Evolutionary conservation across 2,797 vertebrate species (phyloP).

Genomic region (Hippoglossus hippoglossus): DNA sequence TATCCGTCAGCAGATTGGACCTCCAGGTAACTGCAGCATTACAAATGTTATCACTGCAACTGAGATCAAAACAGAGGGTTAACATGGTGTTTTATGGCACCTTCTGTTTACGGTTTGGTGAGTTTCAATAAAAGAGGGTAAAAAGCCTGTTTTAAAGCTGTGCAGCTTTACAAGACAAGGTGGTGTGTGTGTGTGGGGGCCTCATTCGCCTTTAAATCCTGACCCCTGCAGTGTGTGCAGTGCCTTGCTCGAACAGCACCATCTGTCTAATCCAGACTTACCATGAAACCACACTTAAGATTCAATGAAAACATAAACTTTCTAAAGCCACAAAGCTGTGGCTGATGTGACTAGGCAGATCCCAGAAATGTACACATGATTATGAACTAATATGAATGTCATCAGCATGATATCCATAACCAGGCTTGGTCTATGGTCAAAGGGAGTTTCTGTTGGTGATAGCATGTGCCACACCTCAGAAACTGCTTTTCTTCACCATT

Average conservation of each 20-base stretch:
- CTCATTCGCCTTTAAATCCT: conserved; percentile 62
- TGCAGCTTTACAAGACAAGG: conserved; percentile 14
- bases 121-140: conserved; percentile 14
- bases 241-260: conserved; percentile 32
- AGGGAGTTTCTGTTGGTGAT: conserved; percentile 42
- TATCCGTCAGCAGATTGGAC: conserved; percentile 51
- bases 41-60: conserved; percentile 10
- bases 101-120: conserved; percentile 21
- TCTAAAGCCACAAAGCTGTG: conserved; percentile 6
- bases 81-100: conserved; percentile 14
- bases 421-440: conserved; percentile 24
- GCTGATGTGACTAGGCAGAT: neutral
- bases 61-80: conserved; percentile 13
- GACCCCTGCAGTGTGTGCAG: conserved; percentile 35
- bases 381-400: conserved; percentile 11
- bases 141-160: conserved; percentile 1
- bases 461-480: conserved; percentile 14
- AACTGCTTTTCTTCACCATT: neutral
- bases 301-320: conserved; percentile 35
- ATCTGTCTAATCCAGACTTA: conserved; percentile 64
- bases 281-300: conserved; percentile 18
- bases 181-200: neutral
- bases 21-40: conserved; percentile 10
- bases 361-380: neutral
- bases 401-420: neutral